Conservation (phyloP, 2,113 vertebrate species). For the Hydrochoerus hydrochaeris region DNA sequence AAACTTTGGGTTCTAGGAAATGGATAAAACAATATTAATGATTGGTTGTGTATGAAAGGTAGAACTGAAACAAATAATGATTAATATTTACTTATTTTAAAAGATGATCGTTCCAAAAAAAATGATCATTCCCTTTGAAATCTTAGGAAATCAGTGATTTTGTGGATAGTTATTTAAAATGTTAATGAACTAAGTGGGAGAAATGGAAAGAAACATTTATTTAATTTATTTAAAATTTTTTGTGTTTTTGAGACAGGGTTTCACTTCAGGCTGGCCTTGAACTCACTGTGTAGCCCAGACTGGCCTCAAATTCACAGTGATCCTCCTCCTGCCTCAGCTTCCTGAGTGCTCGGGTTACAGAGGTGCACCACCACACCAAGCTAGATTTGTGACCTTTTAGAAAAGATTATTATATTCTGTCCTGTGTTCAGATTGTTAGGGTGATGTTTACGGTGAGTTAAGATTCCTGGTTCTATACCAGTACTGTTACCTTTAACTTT, state of each 20-base stretch:
- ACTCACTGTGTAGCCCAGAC: background rate
- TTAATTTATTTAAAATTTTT: background rate
- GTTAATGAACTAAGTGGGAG: slow-evolving; percentile 38
- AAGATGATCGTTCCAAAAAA: slow-evolving; percentile 32
- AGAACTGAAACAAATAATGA: slow-evolving; percentile 40
- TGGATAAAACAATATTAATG: slow-evolving; percentile 48
- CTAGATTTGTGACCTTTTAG: slow-evolving; percentile 18
- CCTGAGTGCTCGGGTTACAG: background rate
- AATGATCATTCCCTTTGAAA: background rate
- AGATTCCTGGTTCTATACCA: background rate
- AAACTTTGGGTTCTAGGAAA: slow-evolving; percentile 17
- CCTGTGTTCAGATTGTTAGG: background rate
- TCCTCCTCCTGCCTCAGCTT: background rate
- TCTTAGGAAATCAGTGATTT: slow-evolving; percentile 56
- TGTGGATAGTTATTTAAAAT: slow-evolving; percentile 60
- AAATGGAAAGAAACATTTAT: slow-evolving; percentile 45
- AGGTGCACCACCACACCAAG: background rate
- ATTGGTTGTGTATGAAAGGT: slow-evolving; percentile 19
- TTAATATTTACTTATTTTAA: slow-evolving; percentile 47
- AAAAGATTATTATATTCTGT: slow-evolving; percentile 49
- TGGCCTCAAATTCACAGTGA: background rate
- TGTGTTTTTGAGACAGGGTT: background rate
- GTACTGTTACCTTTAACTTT: slow-evolving; percentile 32
- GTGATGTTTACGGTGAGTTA: slow-evolving; percentile 33
- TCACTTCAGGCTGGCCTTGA: background rate